Percentiles rank a stretch among this genome's conserved stretches.
Evolutionary conservation across 2,888 invertebrate species (phyloP).

Genomic region (Parapristionchus giblindavisi): DNA sequence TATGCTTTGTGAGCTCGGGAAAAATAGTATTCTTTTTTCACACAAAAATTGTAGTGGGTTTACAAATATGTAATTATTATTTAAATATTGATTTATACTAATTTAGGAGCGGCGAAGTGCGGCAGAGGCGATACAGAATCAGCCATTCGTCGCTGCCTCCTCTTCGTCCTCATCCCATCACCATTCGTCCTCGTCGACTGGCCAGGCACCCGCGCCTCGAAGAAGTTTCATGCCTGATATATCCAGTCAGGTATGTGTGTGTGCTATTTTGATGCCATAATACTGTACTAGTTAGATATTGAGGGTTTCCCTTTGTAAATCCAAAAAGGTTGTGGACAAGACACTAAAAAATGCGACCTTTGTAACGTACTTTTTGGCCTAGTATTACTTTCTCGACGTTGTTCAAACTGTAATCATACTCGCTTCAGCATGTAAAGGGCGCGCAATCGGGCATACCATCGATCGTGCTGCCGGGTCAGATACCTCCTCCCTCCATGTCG

Average conservation of each 20-base stretch:
- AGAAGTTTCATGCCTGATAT: background rate
- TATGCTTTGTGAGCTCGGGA: too few relatives aligned
- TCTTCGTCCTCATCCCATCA: background rate
- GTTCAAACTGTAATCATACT: background rate
- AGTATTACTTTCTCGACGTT: background rate
- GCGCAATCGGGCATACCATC: slow-evolving; percentile 5
- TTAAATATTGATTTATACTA: too few relatives aligned
- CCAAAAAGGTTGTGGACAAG: too few relatives aligned
- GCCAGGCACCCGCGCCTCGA: background rate
- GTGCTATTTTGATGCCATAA: too few relatives aligned
- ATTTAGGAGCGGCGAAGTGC: too few relatives aligned
- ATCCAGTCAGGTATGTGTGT: slow-evolving; percentile 1
- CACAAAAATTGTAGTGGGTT: too few relatives aligned
- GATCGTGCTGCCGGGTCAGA: slow-evolving; percentile 23
- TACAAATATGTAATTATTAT: too few relatives aligned
- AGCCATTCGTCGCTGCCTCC: background rate
- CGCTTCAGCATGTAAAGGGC: slow-evolving; percentile 2
- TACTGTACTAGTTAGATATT: too few relatives aligned
- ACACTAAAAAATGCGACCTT: too few relatives aligned
- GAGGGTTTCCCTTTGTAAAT: too few relatives aligned
- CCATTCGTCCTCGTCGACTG: background rate
- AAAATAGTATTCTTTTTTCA: too few relatives aligned
- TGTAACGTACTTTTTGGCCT: too few relatives aligned
- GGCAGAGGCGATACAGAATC: background rate
- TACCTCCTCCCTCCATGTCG: background rate